Percentiles rank a stretch among this genome's conserved stretches.
Evolutionary conservation across 2,113 vertebrate genomes (phyloP).

Genomic region (Genyomyrus donnyi): DNA sequence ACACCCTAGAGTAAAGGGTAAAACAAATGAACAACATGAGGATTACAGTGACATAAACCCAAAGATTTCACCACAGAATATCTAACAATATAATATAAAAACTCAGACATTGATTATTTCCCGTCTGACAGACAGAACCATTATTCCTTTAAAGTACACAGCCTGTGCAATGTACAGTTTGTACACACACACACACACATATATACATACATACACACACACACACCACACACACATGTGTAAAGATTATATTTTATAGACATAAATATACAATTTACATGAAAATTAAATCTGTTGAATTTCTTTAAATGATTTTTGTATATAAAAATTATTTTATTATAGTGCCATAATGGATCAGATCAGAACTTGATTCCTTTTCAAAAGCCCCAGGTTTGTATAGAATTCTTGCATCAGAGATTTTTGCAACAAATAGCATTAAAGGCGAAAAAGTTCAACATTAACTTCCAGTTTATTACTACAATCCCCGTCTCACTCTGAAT

Average conservation of each 20-base stretch:
- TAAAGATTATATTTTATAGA: not conserved
- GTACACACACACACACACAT: not conserved
- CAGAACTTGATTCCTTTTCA: not conserved
- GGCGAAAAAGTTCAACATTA: conserved; percentile 20
- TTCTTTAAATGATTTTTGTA: not conserved
- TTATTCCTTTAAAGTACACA: not conserved
- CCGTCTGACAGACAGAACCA: not conserved
- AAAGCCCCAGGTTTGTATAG: not conserved
- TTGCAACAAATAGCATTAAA: conserved; percentile 32
- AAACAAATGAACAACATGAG: not conserved
- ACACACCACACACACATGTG: not conserved
- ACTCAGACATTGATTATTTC: not conserved
- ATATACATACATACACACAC: not conserved
- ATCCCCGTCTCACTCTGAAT: conserved; percentile 24
- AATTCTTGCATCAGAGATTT: conserved; percentile 10
- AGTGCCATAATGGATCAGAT: not conserved
- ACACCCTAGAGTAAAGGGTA: not conserved
- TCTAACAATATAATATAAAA: not conserved
- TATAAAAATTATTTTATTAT: not conserved
- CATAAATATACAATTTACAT: not conserved
- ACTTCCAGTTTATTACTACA: conserved; percentile 27
- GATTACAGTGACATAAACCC: not conserved
- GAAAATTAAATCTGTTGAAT: not conserved
- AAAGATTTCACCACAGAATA: not conserved
- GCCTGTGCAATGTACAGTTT: not conserved